Base-by-base conservation (phyloP, 2,113 vertebrate genomes). In the Phocoena sinus region DNA sequence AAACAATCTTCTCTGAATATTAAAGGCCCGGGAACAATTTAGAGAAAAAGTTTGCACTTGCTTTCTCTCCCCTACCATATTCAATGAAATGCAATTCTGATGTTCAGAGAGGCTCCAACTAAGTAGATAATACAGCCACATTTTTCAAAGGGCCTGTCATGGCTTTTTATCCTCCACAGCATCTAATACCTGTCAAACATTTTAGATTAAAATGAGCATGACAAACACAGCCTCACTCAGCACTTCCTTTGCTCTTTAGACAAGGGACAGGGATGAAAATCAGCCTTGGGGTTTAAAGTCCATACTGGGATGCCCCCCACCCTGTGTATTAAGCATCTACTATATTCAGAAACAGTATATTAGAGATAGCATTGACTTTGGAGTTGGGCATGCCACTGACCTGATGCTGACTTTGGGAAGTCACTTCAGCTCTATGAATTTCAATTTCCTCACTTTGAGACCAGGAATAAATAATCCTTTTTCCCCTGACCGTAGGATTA, bases 161-260 rank as follows among this genome's bases (percentile, higher is more conserved):
- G 68, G 62, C 81, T 63, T 97, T 95, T 97, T 97, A 93, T 95
- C 95, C 82, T 97, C 31, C 62, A 83, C 11, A 89, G 62, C 73
- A 94, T 97, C 94, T 97, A 96, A 97, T 86, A 88, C 23, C 65
- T 97, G 95, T 96, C 91, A 97, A 96, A 91, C 36, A 98, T 89
- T 98, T 96, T 81, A 94, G 92, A 96, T 96, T 88, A 94, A 97
- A 97, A 96, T 91, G 21, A 87, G 53, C 65, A 87, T 62, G 58
- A 91, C 93, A 97, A 97, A 63, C 67, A 83, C 6, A 67, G 36
- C 63, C 56, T 95, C 73, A 74, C 13, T 96, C 88, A 96, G 88
- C 73, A 86, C 14, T 96, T 97, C 62, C 6, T 94, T 82, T n/a
- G 58, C 81, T 95, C 63, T 74, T 60, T 23, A 82, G 77, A 68